Evolutionary conservation across 1,140 invertebrate species (phyloP).

Genomic region (Bombus vancouverensis): DNA sequence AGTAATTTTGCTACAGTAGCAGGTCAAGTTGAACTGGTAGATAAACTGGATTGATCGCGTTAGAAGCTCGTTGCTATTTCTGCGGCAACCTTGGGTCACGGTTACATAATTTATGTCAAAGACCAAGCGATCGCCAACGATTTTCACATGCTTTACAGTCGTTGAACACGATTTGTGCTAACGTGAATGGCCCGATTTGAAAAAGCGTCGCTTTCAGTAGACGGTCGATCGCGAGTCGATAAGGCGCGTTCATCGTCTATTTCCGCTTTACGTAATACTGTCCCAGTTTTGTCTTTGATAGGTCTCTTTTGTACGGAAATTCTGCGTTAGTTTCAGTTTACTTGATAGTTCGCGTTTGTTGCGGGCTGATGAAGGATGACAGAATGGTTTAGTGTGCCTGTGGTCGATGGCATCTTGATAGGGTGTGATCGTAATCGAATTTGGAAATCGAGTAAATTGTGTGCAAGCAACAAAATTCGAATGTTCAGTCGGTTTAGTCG

Average conservation of each 20-base stretch:
- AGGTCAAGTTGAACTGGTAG: slow-evolving; percentile 4
- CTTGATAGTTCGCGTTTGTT: neutral
- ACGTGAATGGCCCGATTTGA: neutral
- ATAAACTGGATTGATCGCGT: slow-evolving; percentile 11
- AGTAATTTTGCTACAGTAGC: neutral
- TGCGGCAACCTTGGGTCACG: slow-evolving; percentile 1
- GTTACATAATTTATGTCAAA: slow-evolving; percentile 35
- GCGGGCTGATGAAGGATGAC: too few species aligned
- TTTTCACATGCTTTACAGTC: neutral
- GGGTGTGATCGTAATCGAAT: too few species aligned
- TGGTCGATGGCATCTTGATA: neutral
- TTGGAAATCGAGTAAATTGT: too few species aligned
- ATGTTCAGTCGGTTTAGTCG: neutral
- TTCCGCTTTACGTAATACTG: slow-evolving; percentile 39
- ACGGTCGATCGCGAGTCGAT: slow-evolving; percentile 1
- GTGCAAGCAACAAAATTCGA: neutral
- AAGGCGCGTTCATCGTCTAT: neutral
- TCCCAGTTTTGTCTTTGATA: neutral
- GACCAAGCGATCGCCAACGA: too few species aligned
- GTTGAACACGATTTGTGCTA: neutral
- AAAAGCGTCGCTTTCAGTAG: neutral
- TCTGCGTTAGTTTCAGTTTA: neutral
- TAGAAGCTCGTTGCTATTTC: neutral
- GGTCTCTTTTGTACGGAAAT: neutral
- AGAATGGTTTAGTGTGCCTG: too few species aligned